phyloP scores from a whole-genome alignment of 2,113 vertebrate genomes.

The Ranitomeya imitator region DNA sequence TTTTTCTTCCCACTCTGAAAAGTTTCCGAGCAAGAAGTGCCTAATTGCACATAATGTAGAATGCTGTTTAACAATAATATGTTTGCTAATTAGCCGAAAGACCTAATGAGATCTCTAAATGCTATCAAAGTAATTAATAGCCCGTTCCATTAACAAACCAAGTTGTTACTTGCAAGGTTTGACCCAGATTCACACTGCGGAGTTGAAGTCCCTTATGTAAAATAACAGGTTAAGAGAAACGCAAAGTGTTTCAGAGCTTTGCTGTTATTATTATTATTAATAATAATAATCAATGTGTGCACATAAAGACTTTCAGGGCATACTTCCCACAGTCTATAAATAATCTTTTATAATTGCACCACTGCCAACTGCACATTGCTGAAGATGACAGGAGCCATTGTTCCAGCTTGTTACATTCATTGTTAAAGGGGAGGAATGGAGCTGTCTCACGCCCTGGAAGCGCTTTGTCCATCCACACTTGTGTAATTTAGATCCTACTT shows the following conservation, averaged over 20 bases:
- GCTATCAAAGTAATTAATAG: slow-evolving; percentile 39
- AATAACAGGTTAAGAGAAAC: background rate
- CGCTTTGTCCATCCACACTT: slow-evolving; percentile 20
- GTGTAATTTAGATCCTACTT: slow-evolving; percentile 9
- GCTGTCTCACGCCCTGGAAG: slow-evolving; percentile 35
- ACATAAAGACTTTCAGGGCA: slow-evolving; percentile 20
- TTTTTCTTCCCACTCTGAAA: slow-evolving; percentile 8
- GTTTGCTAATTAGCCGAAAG: slow-evolving; percentile 29
- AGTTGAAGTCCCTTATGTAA: background rate
- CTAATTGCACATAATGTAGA: slow-evolving; percentile 32
- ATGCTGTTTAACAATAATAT: slow-evolving; percentile 21
- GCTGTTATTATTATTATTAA: background rate
- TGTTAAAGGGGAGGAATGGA: slow-evolving; percentile 39
- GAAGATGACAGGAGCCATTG: slow-evolving; percentile 52
- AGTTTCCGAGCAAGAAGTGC: slow-evolving; percentile 18
- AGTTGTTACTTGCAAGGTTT: background rate
- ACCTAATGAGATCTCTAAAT: slow-evolving; percentile 41
- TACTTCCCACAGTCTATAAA: slow-evolving; percentile 41
- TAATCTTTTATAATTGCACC: slow-evolving; percentile 33
- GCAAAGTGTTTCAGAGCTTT: background rate
- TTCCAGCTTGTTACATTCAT: slow-evolving; percentile 49
- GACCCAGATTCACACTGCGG: background rate
- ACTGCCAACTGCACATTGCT: slow-evolving; percentile 23
- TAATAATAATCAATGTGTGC: background rate
- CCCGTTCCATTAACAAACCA: background rate